Evolutionary conservation across 2,113 vertebrate genomes (phyloP).

Genomic region (Macquaria ambigua): DNA sequence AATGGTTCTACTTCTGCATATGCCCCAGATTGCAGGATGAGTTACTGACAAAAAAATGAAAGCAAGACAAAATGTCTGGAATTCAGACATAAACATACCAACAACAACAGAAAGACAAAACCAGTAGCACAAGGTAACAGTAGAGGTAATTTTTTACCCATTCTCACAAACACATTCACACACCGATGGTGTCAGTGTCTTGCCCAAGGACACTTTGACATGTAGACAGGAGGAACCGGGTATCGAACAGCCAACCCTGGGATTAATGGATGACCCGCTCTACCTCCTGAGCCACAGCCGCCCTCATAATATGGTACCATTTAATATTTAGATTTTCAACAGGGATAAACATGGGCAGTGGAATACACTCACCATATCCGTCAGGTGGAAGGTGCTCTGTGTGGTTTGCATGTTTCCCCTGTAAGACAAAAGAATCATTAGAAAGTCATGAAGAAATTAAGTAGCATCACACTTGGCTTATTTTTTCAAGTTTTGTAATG

Average conservation of each 20-base stretch:
- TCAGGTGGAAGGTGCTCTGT: slow-evolving; percentile 95
- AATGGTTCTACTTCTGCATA: background rate
- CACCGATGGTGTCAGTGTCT: too few relatives aligned
- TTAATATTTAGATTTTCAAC: background rate
- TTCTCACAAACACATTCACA: too few relatives aligned
- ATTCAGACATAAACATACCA: background rate
- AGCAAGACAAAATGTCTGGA: background rate
- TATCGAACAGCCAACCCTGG: too few relatives aligned
- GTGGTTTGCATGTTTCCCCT: slow-evolving; percentile 95
- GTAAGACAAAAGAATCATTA: slow-evolving; percentile 47
- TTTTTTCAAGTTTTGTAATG: background rate
- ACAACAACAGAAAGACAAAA: background rate
- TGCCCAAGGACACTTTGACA: too few relatives aligned
- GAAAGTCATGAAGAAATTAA: background rate
- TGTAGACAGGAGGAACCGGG: too few relatives aligned
- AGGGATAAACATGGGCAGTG: background rate
- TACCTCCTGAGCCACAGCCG: too few relatives aligned
- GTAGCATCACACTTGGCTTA: background rate
- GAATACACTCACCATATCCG: slow-evolving; percentile 91
- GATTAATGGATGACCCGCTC: too few relatives aligned
- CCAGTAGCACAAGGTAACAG: background rate
- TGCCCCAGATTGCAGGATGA: background rate
- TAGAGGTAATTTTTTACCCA: too few relatives aligned
- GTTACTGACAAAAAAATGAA: background rate
- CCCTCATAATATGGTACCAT: too few relatives aligned